phyloP scores from a whole-genome alignment of 30 jellyfish, hydroid and myxozoan genomes.

The Aurelia aurita region DNA sequence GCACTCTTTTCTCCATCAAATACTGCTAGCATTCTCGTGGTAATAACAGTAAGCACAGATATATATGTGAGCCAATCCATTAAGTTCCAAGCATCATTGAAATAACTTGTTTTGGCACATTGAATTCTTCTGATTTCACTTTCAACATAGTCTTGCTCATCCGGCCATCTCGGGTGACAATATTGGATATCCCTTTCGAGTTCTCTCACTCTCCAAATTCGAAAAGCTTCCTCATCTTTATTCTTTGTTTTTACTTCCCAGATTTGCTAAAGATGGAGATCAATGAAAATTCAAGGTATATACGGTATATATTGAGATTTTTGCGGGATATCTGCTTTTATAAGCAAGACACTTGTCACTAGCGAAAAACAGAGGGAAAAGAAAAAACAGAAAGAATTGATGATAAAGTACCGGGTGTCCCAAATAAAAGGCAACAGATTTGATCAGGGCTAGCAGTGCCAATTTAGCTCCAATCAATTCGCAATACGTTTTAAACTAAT shows the following conservation, averaged over 20 bases:
- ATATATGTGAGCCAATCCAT: slow-evolving; percentile 89
- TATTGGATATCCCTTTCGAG: slow-evolving; percentile 84
- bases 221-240: slow-evolving; percentile 52
- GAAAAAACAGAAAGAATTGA: too few relatives aligned
- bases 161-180: slow-evolving; percentile 99
- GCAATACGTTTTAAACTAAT: too few relatives aligned
- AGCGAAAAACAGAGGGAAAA: too few relatives aligned
- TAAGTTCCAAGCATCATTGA: slow-evolving; percentile 92
- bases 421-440: too few relatives aligned
- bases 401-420: too few relatives aligned
- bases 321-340: too few relatives aligned
- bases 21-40: slow-evolving; percentile 75
- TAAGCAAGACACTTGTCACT: too few relatives aligned
- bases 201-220: slow-evolving; percentile 76
- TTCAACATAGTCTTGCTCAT: slow-evolving; percentile 81
- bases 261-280: slow-evolving; percentile 66
- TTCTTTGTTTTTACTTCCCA: slow-evolving; percentile 88
- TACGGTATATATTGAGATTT: too few relatives aligned
- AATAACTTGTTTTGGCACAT: slow-evolving; percentile 47
- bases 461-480: too few relatives aligned
- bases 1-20: slow-evolving; percentile 52
- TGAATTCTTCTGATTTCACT: slow-evolving; percentile 75
- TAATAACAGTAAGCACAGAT: slow-evolving; percentile 73
- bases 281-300: too few relatives aligned
- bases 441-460: too few relatives aligned